A percentile compares a stretch with the other conserved stretches of the same genome.
Conservation (phyloP, 2,113 vertebrate species). For the Plectropomus leopardus region DNA sequence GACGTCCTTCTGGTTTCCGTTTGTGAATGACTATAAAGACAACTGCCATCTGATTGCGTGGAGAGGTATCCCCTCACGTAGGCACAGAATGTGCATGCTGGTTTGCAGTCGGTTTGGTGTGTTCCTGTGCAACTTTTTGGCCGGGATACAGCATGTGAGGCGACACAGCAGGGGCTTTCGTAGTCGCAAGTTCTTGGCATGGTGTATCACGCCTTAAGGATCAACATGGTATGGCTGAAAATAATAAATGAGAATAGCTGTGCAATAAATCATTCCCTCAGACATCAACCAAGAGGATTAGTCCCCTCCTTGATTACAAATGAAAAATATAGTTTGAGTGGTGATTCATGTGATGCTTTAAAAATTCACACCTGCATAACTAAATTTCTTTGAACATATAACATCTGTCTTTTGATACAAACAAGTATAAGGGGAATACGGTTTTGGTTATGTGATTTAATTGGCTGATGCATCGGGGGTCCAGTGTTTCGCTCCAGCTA, state of each 20-base stretch:
- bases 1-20: too few species aligned
- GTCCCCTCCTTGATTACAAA: background rate
- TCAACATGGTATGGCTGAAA: constrained; percentile 2
- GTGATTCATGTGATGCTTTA: background rate
- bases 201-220: too few species aligned
- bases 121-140: too few species aligned
- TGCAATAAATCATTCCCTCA: background rate
- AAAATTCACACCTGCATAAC: background rate
- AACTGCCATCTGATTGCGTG: too few species aligned
- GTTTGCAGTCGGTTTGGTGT: too few species aligned
- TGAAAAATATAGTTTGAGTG: background rate
- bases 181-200: too few species aligned
- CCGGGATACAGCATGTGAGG: too few species aligned
- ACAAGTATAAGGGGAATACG: background rate
- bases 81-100: too few species aligned
- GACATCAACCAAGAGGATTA: background rate
- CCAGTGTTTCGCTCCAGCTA: background rate
- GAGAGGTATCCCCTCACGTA: too few species aligned
- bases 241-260: background rate
- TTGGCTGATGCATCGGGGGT: background rate
- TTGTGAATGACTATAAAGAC: too few species aligned
- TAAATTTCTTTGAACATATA: background rate
- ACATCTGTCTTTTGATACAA: background rate
- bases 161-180: too few species aligned
- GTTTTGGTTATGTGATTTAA: too few species aligned